These are phyloP conservation scores for Latrodectus hesperus DNA, from an alignment of 2,888 invertebrate genomes.

Conservation along the genomic window DNA sequence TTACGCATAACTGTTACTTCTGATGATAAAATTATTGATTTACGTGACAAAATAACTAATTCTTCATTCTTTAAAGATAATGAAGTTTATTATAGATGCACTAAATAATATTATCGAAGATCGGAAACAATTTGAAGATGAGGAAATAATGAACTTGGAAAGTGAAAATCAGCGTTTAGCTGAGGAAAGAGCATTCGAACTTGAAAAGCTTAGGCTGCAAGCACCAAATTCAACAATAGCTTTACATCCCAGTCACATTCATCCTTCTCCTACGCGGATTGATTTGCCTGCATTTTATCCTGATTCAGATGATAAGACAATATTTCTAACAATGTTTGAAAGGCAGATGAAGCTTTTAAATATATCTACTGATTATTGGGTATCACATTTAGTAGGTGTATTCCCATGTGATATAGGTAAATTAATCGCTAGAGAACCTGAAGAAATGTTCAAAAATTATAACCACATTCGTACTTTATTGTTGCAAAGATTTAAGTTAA, in stretches of 20 bases:
- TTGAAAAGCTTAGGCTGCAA: slow-evolving; percentile 3
- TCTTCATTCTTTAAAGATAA: background rate
- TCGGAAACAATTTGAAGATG: background rate
- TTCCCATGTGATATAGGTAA: background rate
- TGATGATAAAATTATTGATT: too few relatives aligned
- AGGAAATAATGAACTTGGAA: background rate
- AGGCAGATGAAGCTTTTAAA: slow-evolving; percentile 14
- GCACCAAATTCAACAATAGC: background rate
- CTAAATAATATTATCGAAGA: background rate
- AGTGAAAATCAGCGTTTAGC: background rate
- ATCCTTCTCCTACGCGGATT: background rate
- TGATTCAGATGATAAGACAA: background rate
- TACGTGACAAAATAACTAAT: background rate
- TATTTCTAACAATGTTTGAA: slow-evolving; percentile 10
- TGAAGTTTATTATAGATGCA: background rate
- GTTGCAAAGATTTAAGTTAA: slow-evolving; percentile 21
- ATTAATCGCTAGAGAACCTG: slow-evolving; percentile 3
- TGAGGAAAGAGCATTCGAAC: slow-evolving; percentile 18
- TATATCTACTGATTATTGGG: background rate
- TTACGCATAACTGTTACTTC: too few relatives aligned
- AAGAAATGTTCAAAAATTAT: slow-evolving; percentile 15
- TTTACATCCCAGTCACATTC: background rate
- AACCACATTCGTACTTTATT: slow-evolving; percentile 5
- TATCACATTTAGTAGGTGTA: background rate
- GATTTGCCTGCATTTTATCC: slow-evolving; percentile 15